A percentile compares a stretch with the other conserved stretches of the same genome.
phyloP scores from a whole-genome alignment of 2,888 invertebrate species.

The Idaea dimidiata region DNA sequence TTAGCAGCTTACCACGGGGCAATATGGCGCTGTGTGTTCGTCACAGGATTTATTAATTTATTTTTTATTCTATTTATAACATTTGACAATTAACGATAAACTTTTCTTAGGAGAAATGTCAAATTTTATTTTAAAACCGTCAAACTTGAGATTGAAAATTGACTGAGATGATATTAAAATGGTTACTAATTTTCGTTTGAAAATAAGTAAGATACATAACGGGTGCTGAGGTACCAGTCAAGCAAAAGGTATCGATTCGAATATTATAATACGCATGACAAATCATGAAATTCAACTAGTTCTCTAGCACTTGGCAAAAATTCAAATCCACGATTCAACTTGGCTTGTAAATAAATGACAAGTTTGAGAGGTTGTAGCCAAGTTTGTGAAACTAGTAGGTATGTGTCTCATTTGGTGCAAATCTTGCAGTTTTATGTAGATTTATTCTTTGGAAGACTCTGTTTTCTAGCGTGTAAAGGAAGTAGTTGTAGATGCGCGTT shows the following conservation, averaged over 20 bases:
- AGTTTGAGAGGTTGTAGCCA: not conserved
- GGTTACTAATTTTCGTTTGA: too few relatives aligned
- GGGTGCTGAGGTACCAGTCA: not conserved
- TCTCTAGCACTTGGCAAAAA: not conserved
- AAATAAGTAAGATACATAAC: not conserved
- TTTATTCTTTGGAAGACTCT: not conserved
- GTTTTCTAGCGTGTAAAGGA: too few relatives aligned
- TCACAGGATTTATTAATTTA: too few relatives aligned
- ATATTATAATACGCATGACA: not conserved
- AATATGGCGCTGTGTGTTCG: too few relatives aligned
- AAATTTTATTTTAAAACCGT: too few relatives aligned
- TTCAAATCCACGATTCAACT: not conserved
- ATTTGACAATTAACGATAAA: too few relatives aligned
- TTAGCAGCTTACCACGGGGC: too few relatives aligned
- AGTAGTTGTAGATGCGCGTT: too few relatives aligned
- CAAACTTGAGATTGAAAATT: too few relatives aligned
- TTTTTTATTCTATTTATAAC: too few relatives aligned
- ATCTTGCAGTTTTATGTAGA: not conserved
- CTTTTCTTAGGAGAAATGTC: too few relatives aligned
- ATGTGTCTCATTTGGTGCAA: not conserved
- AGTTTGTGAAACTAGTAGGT: not conserved
- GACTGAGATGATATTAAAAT: too few relatives aligned
- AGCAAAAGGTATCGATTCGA: not conserved
- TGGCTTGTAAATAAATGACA: conserved; percentile 1
- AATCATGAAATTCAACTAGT: not conserved